Base-by-base conservation (phyloP, 2,797 vertebrate genomes). In the Loriculus beryllinus region DNA sequence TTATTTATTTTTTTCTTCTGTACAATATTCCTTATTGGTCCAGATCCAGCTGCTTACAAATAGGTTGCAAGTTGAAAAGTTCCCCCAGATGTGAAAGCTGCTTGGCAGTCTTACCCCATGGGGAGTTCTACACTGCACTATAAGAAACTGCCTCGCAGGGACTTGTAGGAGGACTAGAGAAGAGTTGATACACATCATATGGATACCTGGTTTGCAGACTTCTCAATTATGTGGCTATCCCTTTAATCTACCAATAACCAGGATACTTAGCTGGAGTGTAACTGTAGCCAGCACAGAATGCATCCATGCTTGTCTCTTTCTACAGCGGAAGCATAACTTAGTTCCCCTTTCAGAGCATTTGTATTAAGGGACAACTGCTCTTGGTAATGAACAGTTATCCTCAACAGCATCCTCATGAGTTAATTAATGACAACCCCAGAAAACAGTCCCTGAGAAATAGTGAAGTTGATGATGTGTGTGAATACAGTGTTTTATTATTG, bases 331-430 rank as follows among this genome's bases (percentile, higher is more conserved):
- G 31, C 16, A 1, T 23, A 63, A 77, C n/a, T 64, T 64, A 18
- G 26, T 71, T 86, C 22, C 26, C 60, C 49, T 79, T 76, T 51
- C 43, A 60, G 48, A 85, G 29, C 63, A n/a, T 60, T 64, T 95
- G 79, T 79, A 82, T 76, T 70, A 78, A 92, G 37, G 88, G 67
- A 80, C 83, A 86, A 75, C 82, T 86, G 87, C 75, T 92, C 35
- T 75, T 56, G 43, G 35, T 94, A 95, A 95, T 92, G 85, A 88
- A 86, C 62, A 65, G 40, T 83, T 90, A 54, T 93, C 81, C 77
- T 94, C 82, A 56, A 79, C 74, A 95, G 82, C 95, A 88, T 96
- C 76, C 78, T 91, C 77, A 95, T 82, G 79, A 89, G 51, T 95
- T 95, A 85, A 94, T 95, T 93, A 90, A 81, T 48, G 69, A 76